These are phyloP conservation scores for Emmelina monodactyla DNA, from an alignment of 2,888 invertebrate species.

Conservation along the genomic window DNA sequence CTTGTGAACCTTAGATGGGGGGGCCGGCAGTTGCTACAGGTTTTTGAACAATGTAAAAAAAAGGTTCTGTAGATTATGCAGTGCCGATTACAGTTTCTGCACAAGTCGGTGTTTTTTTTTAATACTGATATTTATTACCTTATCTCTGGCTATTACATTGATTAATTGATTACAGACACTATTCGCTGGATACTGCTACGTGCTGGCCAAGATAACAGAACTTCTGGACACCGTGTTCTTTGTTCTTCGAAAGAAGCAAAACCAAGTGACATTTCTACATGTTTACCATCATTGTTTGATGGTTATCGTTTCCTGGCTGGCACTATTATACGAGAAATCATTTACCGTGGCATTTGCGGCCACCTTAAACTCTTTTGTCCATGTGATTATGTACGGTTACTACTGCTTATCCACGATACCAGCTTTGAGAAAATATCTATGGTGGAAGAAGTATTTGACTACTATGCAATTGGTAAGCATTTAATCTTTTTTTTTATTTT, in stretches of 20 bases:
- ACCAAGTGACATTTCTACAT: conserved; percentile 82
- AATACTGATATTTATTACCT: neutral
- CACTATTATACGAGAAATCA: conserved; percentile 71
- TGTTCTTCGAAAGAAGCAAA: conserved; percentile 73
- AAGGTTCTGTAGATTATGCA: no score
- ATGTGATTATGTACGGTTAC: conserved; percentile 78
- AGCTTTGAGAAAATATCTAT: conserved; percentile 70
- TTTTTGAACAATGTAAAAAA: no score
- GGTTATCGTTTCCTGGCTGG: conserved; percentile 72
- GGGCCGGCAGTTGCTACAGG: no score
- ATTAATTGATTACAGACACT: conserved; percentile 12
- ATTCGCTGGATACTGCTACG: conserved; percentile 63
- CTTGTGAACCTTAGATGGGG: no score
- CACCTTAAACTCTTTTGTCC: conserved; percentile 71
- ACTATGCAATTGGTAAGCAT: conserved; percentile 70
- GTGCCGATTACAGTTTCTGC: no score
- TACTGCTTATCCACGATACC: conserved; percentile 76
- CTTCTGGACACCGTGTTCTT: conserved; percentile 82
- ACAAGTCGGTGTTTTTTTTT: no score
- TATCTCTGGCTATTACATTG: neutral
- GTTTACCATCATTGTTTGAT: conserved; percentile 81
- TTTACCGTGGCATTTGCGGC: conserved; percentile 73
- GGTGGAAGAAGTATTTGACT: conserved; percentile 85
- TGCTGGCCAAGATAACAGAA: conserved; percentile 73
- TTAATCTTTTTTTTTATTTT: conserved; percentile 15